Percentiles rank a stretch among this genome's conserved stretches.
These are phyloP conservation scores for Caretta caretta DNA, from an alignment of 2,113 vertebrate species.

Conservation along the genomic window DNA sequence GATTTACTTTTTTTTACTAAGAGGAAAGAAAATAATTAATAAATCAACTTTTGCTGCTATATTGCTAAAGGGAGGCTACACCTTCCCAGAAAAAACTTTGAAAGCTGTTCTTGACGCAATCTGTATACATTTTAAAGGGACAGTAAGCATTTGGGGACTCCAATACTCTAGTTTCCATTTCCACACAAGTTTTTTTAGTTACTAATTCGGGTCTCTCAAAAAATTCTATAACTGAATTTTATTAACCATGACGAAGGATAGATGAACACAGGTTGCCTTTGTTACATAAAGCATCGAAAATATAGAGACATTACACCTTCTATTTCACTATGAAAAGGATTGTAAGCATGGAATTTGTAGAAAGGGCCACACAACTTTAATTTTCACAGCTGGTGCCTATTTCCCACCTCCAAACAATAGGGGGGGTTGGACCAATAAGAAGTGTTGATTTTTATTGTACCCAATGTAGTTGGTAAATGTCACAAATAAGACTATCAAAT, in stretches of 20 bases:
- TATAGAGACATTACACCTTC: not conserved
- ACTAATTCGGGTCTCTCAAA: not conserved
- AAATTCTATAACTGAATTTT: not conserved
- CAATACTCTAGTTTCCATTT: not conserved
- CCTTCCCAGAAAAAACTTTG: not conserved
- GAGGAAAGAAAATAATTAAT: not conserved
- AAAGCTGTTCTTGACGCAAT: not conserved
- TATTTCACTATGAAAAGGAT: not conserved
- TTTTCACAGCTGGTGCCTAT: not conserved
- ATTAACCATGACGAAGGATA: not conserved
- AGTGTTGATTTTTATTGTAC: slow-evolving; percentile 19
- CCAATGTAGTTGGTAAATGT: slow-evolving; percentile 63
- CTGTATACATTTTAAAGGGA: not conserved
- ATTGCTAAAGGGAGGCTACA: not conserved
- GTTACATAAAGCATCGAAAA: not conserved
- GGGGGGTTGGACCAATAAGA: slow-evolving; percentile 6
- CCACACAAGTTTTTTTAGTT: not conserved
- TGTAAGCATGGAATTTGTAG: slow-evolving; percentile 17
- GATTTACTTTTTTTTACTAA: not conserved
- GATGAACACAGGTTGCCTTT: not conserved
- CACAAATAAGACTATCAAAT: slow-evolving; percentile 35
- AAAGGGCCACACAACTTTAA: not conserved
- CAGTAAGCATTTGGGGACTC: not conserved
- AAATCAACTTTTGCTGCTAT: not conserved
- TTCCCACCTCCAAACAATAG: slow-evolving; percentile 57